Evolutionary conservation across 2,113 vertebrate species (phyloP).

Genomic region (Terrapene triunguis): DNA sequence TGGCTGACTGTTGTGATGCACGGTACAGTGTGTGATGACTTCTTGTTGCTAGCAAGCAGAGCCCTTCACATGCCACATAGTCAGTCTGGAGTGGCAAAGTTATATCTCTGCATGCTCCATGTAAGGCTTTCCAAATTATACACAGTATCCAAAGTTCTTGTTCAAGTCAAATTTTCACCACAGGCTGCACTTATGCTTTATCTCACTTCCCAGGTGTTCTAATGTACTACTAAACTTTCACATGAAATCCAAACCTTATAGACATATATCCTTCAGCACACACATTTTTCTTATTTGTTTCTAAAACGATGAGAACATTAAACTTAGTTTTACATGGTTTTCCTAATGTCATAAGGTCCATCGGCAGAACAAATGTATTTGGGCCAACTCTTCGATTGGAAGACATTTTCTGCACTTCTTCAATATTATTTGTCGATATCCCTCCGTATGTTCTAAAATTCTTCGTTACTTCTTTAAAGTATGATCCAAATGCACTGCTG

Average conservation of each 20-base stretch:
- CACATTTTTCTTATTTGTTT: background rate
- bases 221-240: background rate
- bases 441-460: background rate
- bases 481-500: background rate
- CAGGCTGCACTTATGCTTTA: background rate
- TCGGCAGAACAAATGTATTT: background rate
- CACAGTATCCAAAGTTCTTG: background rate
- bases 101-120: background rate
- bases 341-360: background rate
- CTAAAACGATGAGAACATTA: background rate
- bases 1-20: background rate
- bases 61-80: background rate
- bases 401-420: background rate
- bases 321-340: background rate
- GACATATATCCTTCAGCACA: background rate
- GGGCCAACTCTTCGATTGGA: background rate
- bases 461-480: background rate
- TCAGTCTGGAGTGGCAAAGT: background rate
- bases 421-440: background rate
- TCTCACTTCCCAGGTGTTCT: background rate
- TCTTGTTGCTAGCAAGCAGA: background rate
- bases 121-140: background rate
- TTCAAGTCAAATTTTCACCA: background rate
- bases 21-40: background rate
- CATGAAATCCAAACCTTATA: slow-evolving; percentile 1